These are phyloP conservation scores for Rotaria magnacalcarata DNA, from an alignment of 2,888 invertebrate species.

Conservation along the genomic window DNA sequence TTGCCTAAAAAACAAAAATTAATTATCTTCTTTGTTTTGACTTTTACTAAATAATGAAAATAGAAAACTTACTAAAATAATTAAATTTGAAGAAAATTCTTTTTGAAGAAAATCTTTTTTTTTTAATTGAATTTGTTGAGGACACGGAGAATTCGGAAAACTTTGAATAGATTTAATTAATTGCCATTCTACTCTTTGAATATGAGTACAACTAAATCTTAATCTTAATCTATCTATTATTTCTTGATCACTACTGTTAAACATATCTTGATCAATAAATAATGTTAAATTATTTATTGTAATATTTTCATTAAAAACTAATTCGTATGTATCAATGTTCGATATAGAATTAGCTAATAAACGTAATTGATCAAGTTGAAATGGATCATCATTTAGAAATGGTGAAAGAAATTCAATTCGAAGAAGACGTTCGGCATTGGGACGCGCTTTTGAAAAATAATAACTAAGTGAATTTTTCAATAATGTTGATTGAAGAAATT, in stretches of 20 bases:
- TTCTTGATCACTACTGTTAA: background rate
- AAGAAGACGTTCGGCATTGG: background rate
- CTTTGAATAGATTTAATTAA: background rate
- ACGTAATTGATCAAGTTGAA: background rate
- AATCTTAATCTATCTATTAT: background rate
- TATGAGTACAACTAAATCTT: background rate
- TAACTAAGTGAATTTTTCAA: background rate
- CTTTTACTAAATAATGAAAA: background rate
- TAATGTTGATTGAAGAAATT: background rate
- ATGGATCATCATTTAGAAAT: background rate
- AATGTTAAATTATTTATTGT: background rate
- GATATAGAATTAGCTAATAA: background rate
- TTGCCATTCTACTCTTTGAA: background rate
- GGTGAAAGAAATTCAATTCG: background rate
- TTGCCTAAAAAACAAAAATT: background rate
- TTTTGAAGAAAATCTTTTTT: background rate
- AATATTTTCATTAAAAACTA: background rate
- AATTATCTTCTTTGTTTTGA: no score
- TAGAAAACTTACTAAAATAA: background rate
- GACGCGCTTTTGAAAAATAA: background rate
- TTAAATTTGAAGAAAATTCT: background rate
- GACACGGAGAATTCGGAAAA: background rate
- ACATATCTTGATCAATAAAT: background rate
- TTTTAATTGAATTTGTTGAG: background rate
- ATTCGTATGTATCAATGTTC: constrained; percentile 5